Base-by-base conservation (phyloP, 1,140 invertebrate genomes). In the Asbolus verrucosus region DNA sequence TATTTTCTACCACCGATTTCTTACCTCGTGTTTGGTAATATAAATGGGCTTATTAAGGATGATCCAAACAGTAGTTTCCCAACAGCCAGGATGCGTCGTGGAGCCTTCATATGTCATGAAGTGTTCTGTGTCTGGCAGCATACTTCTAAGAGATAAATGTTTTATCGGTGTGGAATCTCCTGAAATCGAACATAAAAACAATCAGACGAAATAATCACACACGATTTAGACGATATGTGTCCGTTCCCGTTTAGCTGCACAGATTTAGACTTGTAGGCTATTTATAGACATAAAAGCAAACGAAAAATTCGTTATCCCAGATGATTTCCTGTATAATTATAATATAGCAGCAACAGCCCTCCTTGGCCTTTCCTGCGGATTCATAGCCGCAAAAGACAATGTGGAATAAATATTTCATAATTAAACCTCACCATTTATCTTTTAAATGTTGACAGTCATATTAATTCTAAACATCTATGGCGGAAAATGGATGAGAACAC, bases 71-170 rank as follows among this genome's bases (percentile, higher is more conserved):
- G 93, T 91, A 11, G 93, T 95, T 82, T 96, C 94, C 91, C 94
- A 94, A 82, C 94, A 95, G 15, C 92, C 93, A 1, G 96, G 96
- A 84, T 95, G 94, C 61, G 96, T 98, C 21, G 94, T 94, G 43
- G 94, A 97, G n/a, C 96, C 96, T 82, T 98, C 96, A 82, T 98
- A 98, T n/a, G 96, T 98, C 84, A 98, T 94, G 83, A 95, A 98
- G 75, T 94, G 90, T 71, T 91, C 89, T 2, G 95, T 97, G 74
- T 92, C 90, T 15, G 95, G 95, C 66, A 98, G 84, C 16, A 98
- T 83, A 39, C 89, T 91, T 76, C 89, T 88, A 69, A 97, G 84
- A 11, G 93, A 95, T 73, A 97, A 83, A 79, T 95, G 90, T 74
- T 90, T 87, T 69, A 97, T 91, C n/a, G 89, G 86, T 41, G 87